phyloP scores from a whole-genome alignment of 2,113 vertebrate genomes.

The Stomatorhinus ivindoensis region DNA sequence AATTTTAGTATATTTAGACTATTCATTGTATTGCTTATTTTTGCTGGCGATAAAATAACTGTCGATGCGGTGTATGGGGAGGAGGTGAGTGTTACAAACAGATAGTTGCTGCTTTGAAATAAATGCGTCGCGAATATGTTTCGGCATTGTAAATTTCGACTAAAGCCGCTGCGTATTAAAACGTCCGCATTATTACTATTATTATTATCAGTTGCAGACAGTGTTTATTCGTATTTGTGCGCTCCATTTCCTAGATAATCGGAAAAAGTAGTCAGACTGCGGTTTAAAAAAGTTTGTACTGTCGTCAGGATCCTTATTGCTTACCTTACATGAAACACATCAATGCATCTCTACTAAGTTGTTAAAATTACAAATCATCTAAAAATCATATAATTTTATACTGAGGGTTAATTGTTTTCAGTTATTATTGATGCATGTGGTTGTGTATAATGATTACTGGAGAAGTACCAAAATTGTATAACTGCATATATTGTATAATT shows the following conservation, averaged over 20 bases:
- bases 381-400: background rate
- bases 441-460: background rate
- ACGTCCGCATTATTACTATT: background rate
- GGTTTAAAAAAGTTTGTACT: conserved; percentile 1
- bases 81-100: background rate
- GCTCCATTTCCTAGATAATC: background rate
- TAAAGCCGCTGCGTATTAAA: background rate
- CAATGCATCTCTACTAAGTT: background rate
- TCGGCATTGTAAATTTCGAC: background rate
- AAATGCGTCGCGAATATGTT: background rate
- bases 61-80: background rate
- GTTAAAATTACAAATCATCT: background rate
- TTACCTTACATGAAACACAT: background rate
- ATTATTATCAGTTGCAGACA: background rate
- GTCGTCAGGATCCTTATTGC: background rate
- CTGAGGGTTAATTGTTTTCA: background rate
- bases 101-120: background rate
- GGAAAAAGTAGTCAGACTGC: background rate
- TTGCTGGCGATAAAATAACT: background rate
- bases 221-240: background rate
- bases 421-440: background rate
- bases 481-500: background rate
- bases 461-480: background rate
- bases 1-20: background rate
- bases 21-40: background rate